phyloP scores from a whole-genome alignment of 2,113 vertebrate genomes.

The Leucosticte australis region DNA sequence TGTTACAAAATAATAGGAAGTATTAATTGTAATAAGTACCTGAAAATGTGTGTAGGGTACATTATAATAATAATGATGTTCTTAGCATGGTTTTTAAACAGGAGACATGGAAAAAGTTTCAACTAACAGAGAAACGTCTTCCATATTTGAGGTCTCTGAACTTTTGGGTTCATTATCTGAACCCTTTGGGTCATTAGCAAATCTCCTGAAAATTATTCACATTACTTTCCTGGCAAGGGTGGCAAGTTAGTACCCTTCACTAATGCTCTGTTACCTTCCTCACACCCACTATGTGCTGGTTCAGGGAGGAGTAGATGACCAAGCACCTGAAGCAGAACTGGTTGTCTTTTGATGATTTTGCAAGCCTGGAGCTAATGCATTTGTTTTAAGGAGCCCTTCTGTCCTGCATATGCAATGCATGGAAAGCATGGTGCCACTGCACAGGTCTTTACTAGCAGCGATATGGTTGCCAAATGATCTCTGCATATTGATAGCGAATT shows the following conservation, averaged over 20 bases:
- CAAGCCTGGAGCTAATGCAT: background rate
- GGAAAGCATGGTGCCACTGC: background rate
- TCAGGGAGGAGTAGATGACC: background rate
- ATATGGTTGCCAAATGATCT: slow-evolving; percentile 10
- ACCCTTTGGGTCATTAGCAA: background rate
- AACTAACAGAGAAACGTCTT: background rate
- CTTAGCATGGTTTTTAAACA: background rate
- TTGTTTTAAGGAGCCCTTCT: background rate
- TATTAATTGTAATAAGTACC: background rate
- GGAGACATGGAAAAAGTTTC: background rate
- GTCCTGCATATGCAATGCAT: background rate
- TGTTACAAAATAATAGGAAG: background rate
- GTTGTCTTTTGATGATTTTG: background rate
- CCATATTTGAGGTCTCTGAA: background rate
- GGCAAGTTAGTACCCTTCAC: background rate
- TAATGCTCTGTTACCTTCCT: background rate
- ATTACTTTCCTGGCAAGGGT: background rate
- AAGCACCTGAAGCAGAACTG: background rate
- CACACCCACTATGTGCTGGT: rapidly evolving
- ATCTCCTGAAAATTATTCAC: background rate
- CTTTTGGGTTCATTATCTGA: background rate
- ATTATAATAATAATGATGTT: background rate
- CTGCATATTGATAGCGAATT: background rate
- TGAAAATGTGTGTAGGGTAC: background rate
- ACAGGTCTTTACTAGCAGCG: background rate